phyloP scores from a whole-genome alignment of 1,140 invertebrate genomes.

The Orussus abietinus region DNA sequence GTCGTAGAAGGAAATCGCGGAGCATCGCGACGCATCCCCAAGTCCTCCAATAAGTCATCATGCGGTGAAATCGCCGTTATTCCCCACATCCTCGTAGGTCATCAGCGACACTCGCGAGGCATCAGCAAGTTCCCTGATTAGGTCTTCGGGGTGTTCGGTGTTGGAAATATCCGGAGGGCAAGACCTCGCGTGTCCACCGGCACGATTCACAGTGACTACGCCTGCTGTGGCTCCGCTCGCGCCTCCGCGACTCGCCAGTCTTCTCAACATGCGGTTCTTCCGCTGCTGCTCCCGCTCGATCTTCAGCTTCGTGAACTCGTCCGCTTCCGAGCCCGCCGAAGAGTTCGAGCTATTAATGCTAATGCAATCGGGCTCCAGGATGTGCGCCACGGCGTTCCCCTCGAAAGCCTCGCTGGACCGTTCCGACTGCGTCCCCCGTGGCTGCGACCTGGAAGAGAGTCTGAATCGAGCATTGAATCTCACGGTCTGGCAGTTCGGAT shows the following conservation, averaged over 20 bases:
- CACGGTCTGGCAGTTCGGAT: neutral
- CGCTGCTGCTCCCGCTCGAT: constrained; percentile 51
- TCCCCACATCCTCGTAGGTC: neutral
- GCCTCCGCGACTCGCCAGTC: constrained; percentile 51
- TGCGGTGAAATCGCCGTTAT: no score
- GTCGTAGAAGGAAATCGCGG: no score
- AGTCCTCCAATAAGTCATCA: no score
- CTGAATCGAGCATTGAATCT: constrained; percentile 7
- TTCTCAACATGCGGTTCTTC: constrained; percentile 46
- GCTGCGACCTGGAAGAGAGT: constrained; percentile 9
- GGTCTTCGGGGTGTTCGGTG: constrained; percentile 28
- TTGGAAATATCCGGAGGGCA: constrained; percentile 22
- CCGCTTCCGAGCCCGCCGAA: constrained; percentile 19
- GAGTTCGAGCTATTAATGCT: constrained; percentile 24
- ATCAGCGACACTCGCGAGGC: constrained; percentile 23
- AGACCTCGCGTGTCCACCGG: constrained; percentile 13
- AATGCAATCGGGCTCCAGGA: no score
- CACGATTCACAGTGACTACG: constrained; percentile 7
- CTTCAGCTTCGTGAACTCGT: constrained; percentile 57
- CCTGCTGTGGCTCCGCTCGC: constrained; percentile 20
- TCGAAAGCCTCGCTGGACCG: no score
- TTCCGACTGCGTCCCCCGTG: no score
- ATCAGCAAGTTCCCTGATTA: constrained; percentile 31
- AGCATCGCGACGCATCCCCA: no score
- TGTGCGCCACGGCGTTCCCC: no score